Base-by-base conservation (phyloP, 2,113 vertebrate genomes). In the Odontophorus gujanensis region DNA sequence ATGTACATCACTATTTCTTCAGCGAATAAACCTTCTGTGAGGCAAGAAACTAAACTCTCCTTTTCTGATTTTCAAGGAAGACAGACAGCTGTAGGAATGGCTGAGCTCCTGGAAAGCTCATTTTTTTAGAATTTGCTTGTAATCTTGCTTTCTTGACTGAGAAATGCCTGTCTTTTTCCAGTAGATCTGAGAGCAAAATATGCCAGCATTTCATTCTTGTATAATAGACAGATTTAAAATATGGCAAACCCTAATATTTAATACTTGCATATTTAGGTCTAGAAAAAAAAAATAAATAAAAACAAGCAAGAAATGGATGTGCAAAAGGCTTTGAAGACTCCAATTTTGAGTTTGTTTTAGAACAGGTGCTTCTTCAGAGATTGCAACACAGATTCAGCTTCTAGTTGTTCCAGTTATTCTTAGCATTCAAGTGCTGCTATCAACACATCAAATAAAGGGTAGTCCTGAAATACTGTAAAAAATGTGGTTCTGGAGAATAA, bases 311-410 rank as follows among this genome's bases (percentile, higher is more conserved):
- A 51, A 51, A 38, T 21, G 51, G 53, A 47, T 72, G 8, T 55
- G 18, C 32, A 83, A 85, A 76, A 50, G 21, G 16, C 32, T 82
- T 80, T 65, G 34, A 65, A 76, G 18, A 59, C 8, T 67, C 36
- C 14, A 38, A 19, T n/a, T 51, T 10, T 55, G 47, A 76, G 16
- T 17, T 47, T 79, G 38, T 21, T 65, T 76, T 85, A 87, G 43
- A 65, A 63, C 15, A 82, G 16, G 19, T 7, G n/a, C 45, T 79
- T 63, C 51, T 76, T 85, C 51, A 85, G 38, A 28, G 19, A 9
- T 19, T 51, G 32, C 40, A 61, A 67, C 43, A 62, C 0, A 0
- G 5, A 20, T 74, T 87, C 61, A 62, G 2, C 26, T 61, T 66
- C 88, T 62, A 20, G 0, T 55, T 68, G 13, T 58, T 89, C 14